A percentile compares a stretch with the other conserved stretches of the same genome.
These are phyloP conservation scores for Sylvia atricapilla DNA, from an alignment of 2,113 vertebrate genomes.

Conservation along the genomic window DNA sequence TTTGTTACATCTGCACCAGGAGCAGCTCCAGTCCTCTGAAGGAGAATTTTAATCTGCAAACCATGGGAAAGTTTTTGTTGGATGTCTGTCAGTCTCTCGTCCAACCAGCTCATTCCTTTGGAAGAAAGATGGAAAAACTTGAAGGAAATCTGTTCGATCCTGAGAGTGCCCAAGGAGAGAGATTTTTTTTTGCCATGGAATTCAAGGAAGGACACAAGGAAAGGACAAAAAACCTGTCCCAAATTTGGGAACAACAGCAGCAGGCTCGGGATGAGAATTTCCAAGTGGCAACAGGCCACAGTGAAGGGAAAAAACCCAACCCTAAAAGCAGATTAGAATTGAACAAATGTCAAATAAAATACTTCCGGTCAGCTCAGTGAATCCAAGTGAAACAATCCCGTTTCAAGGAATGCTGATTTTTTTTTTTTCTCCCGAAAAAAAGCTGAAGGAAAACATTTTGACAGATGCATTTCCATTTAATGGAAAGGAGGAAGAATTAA, in stretches of 20 bases:
- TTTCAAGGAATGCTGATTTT: slow-evolving; percentile 21
- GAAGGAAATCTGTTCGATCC: not conserved
- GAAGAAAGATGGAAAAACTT: not conserved
- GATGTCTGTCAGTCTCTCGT: not conserved
- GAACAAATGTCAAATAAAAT: slow-evolving; percentile 37
- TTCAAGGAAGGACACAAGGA: not conserved
- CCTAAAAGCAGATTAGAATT: not conserved
- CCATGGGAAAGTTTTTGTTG: slow-evolving; percentile 20
- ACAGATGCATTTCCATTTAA: slow-evolving; percentile 42
- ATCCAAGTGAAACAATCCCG: slow-evolving; percentile 48
- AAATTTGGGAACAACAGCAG: not conserved
- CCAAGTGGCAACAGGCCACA: not conserved
- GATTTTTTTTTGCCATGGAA: not conserved
- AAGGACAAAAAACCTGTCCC: not conserved
- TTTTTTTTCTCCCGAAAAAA: not conserved
- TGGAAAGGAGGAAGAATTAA: not conserved
- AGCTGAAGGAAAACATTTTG: slow-evolving; percentile 31
- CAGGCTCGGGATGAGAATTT: not conserved
- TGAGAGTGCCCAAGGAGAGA: not conserved
- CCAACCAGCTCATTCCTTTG: not conserved
- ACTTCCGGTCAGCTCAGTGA: not conserved
- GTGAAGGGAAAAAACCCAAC: not conserved
- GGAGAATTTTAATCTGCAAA: not conserved
- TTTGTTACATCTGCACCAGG: not conserved
- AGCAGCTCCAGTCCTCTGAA: not conserved